phyloP scores from a whole-genome alignment of 2,797 vertebrate species.

The Gallinago nigripennis region DNA sequence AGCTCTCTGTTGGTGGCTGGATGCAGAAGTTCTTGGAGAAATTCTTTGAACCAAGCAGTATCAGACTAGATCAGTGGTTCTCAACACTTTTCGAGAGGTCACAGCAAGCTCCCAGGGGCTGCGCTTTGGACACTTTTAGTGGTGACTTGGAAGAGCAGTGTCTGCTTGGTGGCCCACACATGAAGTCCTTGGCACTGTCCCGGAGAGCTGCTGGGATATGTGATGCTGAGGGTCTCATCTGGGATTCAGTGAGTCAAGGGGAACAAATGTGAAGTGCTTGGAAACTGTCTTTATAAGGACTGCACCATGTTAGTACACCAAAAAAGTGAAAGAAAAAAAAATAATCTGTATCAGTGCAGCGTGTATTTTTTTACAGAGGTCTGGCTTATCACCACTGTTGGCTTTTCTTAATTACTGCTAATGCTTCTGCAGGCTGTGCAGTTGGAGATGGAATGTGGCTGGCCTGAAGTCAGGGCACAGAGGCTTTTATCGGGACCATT shows the following conservation, averaged over 20 bases:
- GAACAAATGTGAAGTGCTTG: not conserved
- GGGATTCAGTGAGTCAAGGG: not conserved
- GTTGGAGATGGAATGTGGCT: constrained; percentile 14
- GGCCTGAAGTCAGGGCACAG: not conserved
- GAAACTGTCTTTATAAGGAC: not conserved
- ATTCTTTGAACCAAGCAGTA: not conserved
- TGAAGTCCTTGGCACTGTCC: not conserved
- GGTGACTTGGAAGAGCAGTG: not conserved
- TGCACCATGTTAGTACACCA: not conserved
- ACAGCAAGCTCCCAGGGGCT: not conserved
- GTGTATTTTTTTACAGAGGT: not conserved
- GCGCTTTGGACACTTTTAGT: not conserved
- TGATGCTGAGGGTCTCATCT: not conserved
- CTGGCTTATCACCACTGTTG: not conserved
- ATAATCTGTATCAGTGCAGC: not conserved
- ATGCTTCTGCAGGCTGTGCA: constrained; percentile 14
- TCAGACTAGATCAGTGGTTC: not conserved
- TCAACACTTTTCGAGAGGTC: not conserved
- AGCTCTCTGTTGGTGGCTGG: not conserved
- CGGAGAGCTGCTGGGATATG: not conserved
- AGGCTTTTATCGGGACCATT: not conserved
- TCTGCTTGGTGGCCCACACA: not conserved
- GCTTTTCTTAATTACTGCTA: constrained; percentile 18
- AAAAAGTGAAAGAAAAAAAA: not conserved
- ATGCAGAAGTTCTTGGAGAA: not conserved